phyloP scores from a whole-genome alignment of 2,113 vertebrate genomes.

The Labeo catla region DNA sequence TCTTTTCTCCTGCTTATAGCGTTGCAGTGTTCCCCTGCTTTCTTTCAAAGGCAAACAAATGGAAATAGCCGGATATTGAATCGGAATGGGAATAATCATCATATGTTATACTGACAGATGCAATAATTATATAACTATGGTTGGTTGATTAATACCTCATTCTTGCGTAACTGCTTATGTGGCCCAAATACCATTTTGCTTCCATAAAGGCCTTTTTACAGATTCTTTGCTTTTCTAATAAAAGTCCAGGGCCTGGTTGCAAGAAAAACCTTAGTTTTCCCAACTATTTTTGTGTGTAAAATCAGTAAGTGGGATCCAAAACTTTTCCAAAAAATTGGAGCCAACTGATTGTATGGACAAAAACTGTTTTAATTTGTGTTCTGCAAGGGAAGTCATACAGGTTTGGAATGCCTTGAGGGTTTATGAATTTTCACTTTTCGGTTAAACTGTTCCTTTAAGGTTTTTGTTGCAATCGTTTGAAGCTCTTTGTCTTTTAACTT shows the following conservation, averaged over 20 bases:
- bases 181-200: conserved; percentile 23
- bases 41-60: conserved; percentile 30
- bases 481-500: conserved; percentile 74
- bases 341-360: not conserved
- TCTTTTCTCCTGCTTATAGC: not conserved
- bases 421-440: not conserved
- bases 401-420: not conserved
- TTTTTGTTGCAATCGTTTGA: not conserved
- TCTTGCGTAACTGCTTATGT: conserved; percentile 13
- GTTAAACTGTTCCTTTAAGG: not conserved
- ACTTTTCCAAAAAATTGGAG: not conserved
- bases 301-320: not conserved
- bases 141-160: conserved; percentile 24
- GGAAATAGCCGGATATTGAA: conserved; percentile 10
- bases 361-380: not conserved
- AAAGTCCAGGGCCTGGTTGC: conserved; percentile 47
- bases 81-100: conserved; percentile 33
- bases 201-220: conserved; percentile 52
- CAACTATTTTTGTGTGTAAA: too few species aligned
- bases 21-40: not conserved
- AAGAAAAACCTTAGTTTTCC: too few species aligned
- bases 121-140: conserved; percentile 14
- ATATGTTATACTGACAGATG: conserved; percentile 23
- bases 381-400: not conserved
- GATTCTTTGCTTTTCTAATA: conserved; percentile 36